Conservation (phyloP, 2,113 vertebrate species). For the Taxidea taxus region DNA sequence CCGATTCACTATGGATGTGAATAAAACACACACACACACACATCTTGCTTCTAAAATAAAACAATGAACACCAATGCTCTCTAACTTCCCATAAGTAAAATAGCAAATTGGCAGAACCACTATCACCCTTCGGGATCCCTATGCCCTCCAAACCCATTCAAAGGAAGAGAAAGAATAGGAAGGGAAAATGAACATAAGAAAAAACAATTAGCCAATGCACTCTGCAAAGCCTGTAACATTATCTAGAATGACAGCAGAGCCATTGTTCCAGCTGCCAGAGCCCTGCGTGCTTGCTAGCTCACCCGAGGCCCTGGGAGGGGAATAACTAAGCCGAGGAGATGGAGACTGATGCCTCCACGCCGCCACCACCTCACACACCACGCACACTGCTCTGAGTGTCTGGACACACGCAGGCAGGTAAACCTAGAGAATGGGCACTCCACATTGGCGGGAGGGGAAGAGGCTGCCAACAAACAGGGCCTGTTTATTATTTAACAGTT, state of each 20-base stretch:
- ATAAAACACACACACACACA: not conserved
- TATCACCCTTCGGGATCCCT: not conserved
- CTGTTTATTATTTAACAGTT: slow-evolving; percentile 92
- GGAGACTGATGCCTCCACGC: slow-evolving; percentile 75
- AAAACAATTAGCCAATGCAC: slow-evolving; percentile 76
- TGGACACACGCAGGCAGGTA: slow-evolving; percentile 78
- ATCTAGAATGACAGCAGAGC: slow-evolving; percentile 81
- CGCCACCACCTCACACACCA: slow-evolving; percentile 60
- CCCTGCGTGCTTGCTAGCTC: slow-evolving; percentile 77
- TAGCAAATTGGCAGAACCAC: slow-evolving; percentile 43
- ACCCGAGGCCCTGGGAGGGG: slow-evolving; percentile 78
- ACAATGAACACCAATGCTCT: slow-evolving; percentile 52
- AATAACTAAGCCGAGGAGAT: slow-evolving; percentile 83
- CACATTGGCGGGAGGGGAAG: slow-evolving; percentile 54
- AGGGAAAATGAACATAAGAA: slow-evolving; percentile 69
- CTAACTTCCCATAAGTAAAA: slow-evolving; percentile 17
- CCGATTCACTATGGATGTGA: not conserved
- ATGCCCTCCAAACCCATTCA: not conserved
- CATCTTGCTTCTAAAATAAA: slow-evolving; percentile 8
- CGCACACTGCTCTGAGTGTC: slow-evolving; percentile 49
- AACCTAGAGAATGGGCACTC: slow-evolving; percentile 79
- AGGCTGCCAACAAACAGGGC: slow-evolving; percentile 84
- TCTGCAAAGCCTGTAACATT: slow-evolving; percentile 79
- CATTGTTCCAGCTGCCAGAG: slow-evolving; percentile 81
- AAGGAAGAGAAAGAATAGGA: slow-evolving; percentile 41